Conservation (phyloP, 2,888 invertebrate genomes). For the Brachyptera putata region DNA sequence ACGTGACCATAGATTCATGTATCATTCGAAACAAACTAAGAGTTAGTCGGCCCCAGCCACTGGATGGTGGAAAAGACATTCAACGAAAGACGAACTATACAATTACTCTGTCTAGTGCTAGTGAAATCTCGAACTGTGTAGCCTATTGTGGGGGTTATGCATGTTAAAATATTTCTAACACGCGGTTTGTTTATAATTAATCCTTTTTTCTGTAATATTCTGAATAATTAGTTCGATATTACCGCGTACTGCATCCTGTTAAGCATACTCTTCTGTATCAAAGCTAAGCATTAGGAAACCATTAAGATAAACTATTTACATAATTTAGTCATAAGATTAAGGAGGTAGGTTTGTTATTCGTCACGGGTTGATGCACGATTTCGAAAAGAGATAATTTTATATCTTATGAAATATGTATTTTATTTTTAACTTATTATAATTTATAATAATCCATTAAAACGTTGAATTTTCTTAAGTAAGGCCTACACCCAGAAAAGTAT, state of each 20-base stretch:
- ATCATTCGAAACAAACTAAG: no score
- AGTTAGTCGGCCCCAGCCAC: no score
- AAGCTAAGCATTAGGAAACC: slow-evolving; percentile 14
- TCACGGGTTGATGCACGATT: slow-evolving; percentile 15
- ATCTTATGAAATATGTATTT: slow-evolving; percentile 18
- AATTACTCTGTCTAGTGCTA: neutral
- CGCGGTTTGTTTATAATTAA: slow-evolving; percentile 14
- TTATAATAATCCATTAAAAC: slow-evolving; percentile 16
- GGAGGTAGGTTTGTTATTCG: slow-evolving; percentile 15
- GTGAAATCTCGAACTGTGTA: slow-evolving; percentile 4
- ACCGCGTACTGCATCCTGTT: slow-evolving; percentile 2
- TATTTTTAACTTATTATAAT: slow-evolving; percentile 17
- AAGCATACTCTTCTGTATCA: slow-evolving; percentile 7
- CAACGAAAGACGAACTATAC: no score
- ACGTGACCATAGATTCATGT: no score
- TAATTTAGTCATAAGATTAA: slow-evolving; percentile 18
- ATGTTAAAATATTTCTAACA: neutral
- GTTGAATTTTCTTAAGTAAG: slow-evolving; percentile 11
- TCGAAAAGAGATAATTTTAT: slow-evolving; percentile 10
- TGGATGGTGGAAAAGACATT: no score
- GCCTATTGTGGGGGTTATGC: slow-evolving; percentile 4
- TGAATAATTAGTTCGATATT: slow-evolving; percentile 15
- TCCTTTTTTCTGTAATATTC: slow-evolving; percentile 15
- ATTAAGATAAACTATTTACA: slow-evolving; percentile 18
- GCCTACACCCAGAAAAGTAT: neutral